phyloP scores from a whole-genome alignment of 2,888 invertebrate genomes.

The Pegoplata infirma region DNA sequence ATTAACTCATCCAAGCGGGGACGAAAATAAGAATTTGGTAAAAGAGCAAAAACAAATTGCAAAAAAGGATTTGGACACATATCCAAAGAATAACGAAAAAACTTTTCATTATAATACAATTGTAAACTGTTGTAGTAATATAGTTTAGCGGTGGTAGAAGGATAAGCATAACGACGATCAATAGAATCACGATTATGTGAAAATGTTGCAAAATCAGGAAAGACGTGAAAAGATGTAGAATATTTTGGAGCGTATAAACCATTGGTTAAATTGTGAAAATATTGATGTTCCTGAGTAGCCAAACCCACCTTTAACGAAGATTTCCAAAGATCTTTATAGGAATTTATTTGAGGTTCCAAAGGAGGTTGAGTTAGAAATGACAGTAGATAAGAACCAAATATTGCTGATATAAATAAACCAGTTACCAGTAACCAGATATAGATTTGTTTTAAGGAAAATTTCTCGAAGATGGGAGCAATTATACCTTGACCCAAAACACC shows the following conservation, averaged over 20 bases:
- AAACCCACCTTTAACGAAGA: slow-evolving; percentile 36
- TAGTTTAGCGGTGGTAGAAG: slow-evolving; percentile 19
- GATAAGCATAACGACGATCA: slow-evolving; percentile 33
- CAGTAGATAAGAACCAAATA: slow-evolving; percentile 27
- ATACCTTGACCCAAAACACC: slow-evolving; percentile 52
- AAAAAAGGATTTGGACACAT: slow-evolving; percentile 48
- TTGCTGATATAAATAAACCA: slow-evolving; percentile 22
- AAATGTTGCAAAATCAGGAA: neutral
- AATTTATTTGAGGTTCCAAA: slow-evolving; percentile 7
- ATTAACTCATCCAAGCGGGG: slow-evolving; percentile 28
- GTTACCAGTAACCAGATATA: slow-evolving; percentile 27
- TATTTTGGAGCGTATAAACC: neutral
- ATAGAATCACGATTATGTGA: slow-evolving; percentile 24
- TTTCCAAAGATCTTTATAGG: slow-evolving; percentile 30
- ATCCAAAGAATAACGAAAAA: slow-evolving; percentile 30
- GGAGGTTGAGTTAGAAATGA: slow-evolving; percentile 44
- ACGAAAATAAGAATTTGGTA: slow-evolving; percentile 37
- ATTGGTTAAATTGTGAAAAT: slow-evolving; percentile 7
- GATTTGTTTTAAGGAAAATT: slow-evolving; percentile 11
- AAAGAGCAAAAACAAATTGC: slow-evolving; percentile 35
- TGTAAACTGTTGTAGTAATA: slow-evolving; percentile 30
- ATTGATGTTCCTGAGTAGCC: neutral
- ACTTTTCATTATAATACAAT: neutral
- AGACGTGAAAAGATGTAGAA: slow-evolving; percentile 3
- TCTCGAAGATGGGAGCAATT: neutral